phyloP scores from a whole-genome alignment of 2,797 vertebrate species.

The Florisuga fusca region DNA sequence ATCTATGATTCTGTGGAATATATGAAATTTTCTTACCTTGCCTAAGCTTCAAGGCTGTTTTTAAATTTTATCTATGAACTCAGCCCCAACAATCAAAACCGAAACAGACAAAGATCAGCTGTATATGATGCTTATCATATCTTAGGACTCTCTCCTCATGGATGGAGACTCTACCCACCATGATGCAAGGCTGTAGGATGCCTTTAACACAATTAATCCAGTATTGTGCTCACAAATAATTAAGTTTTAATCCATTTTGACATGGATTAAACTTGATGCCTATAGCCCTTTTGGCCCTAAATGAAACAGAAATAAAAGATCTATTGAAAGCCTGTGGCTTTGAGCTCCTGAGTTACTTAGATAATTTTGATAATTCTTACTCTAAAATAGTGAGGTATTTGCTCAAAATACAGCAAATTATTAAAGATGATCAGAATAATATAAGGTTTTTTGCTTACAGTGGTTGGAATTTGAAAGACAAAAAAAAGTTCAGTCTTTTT shows the following conservation, averaged over 20 bases:
- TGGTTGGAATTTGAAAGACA: conserved; percentile 39
- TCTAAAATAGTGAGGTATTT: background rate
- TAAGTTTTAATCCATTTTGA: background rate
- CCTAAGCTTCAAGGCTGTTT: background rate
- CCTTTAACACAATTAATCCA: background rate
- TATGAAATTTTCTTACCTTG: background rate
- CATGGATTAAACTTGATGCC: background rate
- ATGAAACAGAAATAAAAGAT: background rate
- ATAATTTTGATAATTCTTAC: background rate
- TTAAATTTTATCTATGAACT: background rate
- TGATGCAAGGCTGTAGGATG: background rate
- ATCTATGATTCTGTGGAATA: background rate
- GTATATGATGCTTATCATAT: background rate
- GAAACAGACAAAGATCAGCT: background rate
- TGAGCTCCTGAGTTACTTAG: background rate
- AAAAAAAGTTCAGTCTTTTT: conserved; percentile 38
- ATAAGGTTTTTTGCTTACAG: background rate
- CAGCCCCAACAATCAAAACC: background rate
- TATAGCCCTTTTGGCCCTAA: background rate
- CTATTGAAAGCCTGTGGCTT: background rate
- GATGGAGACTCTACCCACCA: background rate
- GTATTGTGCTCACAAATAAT: background rate
- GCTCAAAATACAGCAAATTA: background rate
- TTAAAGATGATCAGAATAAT: conserved; percentile 10
- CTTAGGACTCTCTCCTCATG: background rate